These are phyloP conservation scores for Sphaerodactylus townsendi DNA, from an alignment of 2,113 vertebrate species.

Conservation along the genomic window DNA sequence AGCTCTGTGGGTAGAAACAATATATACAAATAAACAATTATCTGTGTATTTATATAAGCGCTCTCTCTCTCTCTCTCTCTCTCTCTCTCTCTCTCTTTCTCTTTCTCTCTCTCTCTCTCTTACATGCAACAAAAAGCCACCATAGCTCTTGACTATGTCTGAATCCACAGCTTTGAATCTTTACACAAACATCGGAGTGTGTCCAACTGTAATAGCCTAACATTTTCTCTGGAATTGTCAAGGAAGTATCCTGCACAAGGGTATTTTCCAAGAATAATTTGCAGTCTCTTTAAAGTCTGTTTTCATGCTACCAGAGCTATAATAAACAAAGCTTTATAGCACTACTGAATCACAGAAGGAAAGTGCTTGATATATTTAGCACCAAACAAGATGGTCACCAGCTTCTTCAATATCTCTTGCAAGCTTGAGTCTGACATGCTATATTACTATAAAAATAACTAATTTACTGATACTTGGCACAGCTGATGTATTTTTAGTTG, in stretches of 20 bases:
- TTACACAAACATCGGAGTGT: not conserved
- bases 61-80: too few relatives aligned
- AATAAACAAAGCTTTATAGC: not conserved
- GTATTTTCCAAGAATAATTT: not conserved
- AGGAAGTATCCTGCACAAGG: not conserved
- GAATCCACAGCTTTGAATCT: not conserved
- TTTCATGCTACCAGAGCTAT: not conserved
- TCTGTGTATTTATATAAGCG: too few relatives aligned
- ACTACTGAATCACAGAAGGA: not conserved
- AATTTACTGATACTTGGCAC: not conserved
- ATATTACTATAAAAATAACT: not conserved
- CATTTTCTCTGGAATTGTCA: not conserved
- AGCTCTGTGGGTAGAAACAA: too few relatives aligned
- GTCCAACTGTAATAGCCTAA: not conserved
- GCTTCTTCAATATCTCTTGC: not conserved
- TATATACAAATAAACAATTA: too few relatives aligned
- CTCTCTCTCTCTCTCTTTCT: too few relatives aligned
- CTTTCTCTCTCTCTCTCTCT: too few relatives aligned
- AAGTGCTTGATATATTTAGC: conserved; percentile 3
- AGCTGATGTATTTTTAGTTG: not conserved
- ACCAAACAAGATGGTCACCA: not conserved
- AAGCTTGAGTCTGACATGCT: not conserved
- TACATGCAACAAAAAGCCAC: too few relatives aligned
- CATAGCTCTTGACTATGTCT: not conserved
- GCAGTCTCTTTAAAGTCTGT: not conserved